A percentile compares a stretch with the other conserved stretches of the same genome.
Evolutionary conservation across 1,140 invertebrate genomes (phyloP).

Genomic region (Xylocopa sonorina): DNA sequence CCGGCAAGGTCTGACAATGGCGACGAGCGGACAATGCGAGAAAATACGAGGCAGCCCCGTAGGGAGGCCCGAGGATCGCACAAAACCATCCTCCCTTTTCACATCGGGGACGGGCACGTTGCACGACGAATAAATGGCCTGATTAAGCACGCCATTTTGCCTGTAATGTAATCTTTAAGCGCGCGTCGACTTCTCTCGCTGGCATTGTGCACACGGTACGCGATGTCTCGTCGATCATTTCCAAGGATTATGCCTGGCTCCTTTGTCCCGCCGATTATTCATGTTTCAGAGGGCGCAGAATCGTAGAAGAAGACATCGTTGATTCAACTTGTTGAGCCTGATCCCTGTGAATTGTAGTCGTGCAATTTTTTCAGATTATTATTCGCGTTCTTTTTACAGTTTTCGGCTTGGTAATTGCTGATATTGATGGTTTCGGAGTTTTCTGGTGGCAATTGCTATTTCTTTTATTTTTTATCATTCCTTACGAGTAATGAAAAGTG

Average conservation of each 20-base stretch:
- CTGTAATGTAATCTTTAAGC: constrained; percentile 70
- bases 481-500: too few species aligned
- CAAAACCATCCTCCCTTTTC: constrained; percentile 58
- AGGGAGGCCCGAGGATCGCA: constrained; percentile 24
- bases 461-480: too few species aligned
- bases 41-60: constrained; percentile 35
- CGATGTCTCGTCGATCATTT: constrained; percentile 51
- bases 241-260: constrained; percentile 32
- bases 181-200: constrained; percentile 43
- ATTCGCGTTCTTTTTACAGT: neutral
- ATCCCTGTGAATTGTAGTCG: neutral
- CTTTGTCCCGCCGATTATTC: constrained; percentile 34
- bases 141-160: constrained; percentile 73
- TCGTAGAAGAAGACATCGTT: constrained; percentile 24
- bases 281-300: constrained; percentile 17
- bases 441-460: too few species aligned
- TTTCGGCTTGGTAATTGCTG: neutral
- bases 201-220: constrained; percentile 54
- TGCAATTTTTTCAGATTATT: neutral
- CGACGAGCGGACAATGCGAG: constrained; percentile 47
- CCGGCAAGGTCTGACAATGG: constrained; percentile 24
- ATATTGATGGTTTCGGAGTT: neutral
- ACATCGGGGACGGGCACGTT: constrained; percentile 30
- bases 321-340: constrained; percentile 20
- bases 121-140: constrained; percentile 69